A percentile compares a stretch with the other conserved stretches of the same genome.
These are phyloP conservation scores for Danionella dracula DNA, from an alignment of 2,797 vertebrate genomes.

Conservation along the genomic window DNA sequence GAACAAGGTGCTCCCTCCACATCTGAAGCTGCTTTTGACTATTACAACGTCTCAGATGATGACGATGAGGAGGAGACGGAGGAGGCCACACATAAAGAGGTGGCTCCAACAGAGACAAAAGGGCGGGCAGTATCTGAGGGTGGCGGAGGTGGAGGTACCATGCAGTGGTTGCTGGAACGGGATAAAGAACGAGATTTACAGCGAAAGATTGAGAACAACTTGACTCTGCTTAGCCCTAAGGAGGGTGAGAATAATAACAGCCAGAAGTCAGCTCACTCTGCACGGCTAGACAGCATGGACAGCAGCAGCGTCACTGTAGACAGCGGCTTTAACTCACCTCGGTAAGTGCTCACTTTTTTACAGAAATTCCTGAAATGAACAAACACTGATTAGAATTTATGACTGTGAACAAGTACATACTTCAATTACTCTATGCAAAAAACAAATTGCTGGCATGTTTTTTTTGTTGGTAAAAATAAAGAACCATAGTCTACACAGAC, in stretches of 20 bases:
- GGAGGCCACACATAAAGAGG: slow-evolving; percentile 84
- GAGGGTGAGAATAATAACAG: slow-evolving; percentile 90
- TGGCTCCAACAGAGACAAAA: slow-evolving; percentile 64
- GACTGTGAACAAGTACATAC: background rate
- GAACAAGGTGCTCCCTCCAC: slow-evolving; percentile 80
- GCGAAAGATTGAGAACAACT: slow-evolving; percentile 95
- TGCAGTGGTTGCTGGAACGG: slow-evolving; percentile 96
- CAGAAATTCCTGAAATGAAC: background rate
- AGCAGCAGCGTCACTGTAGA: slow-evolving; percentile 99
- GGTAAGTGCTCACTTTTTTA: slow-evolving; percentile 69
- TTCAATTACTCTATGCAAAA: background rate
- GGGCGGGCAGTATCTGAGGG: slow-evolving; percentile 73
- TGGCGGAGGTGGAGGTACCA: slow-evolving; percentile 79
- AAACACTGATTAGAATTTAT: background rate
- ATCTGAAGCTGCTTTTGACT: slow-evolving; percentile 89
- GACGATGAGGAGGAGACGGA: slow-evolving; percentile 87
- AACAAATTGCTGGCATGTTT: no score
- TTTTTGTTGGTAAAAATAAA: no score
- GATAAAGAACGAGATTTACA: slow-evolving; percentile 96
- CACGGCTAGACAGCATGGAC: slow-evolving; percentile 98
- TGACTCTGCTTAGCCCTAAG: slow-evolving; percentile 93
- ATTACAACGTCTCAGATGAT: slow-evolving; percentile 97
- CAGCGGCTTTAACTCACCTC: slow-evolving; percentile 99
- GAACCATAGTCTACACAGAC: no score
- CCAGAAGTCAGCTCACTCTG: slow-evolving; percentile 95